Conservation (phyloP, 1,140 invertebrate species). For the Mesaphorura yosii region DNA sequence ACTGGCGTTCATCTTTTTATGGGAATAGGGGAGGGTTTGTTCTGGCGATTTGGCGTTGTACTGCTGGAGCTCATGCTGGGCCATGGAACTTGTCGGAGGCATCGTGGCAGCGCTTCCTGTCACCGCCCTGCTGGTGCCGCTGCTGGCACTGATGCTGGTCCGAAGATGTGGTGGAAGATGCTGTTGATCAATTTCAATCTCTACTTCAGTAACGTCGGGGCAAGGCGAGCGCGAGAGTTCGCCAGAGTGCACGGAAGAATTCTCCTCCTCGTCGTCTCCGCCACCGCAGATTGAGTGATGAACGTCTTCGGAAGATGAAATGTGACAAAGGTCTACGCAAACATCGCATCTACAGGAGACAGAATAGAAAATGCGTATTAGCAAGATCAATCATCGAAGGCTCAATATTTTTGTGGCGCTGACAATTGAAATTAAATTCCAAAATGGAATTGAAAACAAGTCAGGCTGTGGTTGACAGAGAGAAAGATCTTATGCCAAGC, state of each 20-base stretch:
- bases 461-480: no score
- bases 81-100: no score
- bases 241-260: conserved; percentile 18
- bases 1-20: no score
- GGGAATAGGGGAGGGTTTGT: no score
- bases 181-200: conserved; percentile 23
- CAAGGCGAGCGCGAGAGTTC: conserved; percentile 22
- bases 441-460: no score
- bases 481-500: no score
- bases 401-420: no score
- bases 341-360: conserved; percentile 20
- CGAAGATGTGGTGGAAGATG: not conserved
- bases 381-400: no score
- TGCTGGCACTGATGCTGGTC: not conserved
- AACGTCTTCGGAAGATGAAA: not conserved
- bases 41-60: no score
- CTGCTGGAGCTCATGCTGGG: no score
- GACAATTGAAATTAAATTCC: no score
- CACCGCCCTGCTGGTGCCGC: not conserved
- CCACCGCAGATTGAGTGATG: not conserved
- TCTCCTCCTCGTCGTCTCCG: conserved; percentile 28
- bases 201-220: conserved; percentile 27
- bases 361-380: conserved; percentile 4
- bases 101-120: no score
- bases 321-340: conserved; percentile 16